Conservation (phyloP, 2,888 invertebrate species). For the Nomada goodeniana region DNA sequence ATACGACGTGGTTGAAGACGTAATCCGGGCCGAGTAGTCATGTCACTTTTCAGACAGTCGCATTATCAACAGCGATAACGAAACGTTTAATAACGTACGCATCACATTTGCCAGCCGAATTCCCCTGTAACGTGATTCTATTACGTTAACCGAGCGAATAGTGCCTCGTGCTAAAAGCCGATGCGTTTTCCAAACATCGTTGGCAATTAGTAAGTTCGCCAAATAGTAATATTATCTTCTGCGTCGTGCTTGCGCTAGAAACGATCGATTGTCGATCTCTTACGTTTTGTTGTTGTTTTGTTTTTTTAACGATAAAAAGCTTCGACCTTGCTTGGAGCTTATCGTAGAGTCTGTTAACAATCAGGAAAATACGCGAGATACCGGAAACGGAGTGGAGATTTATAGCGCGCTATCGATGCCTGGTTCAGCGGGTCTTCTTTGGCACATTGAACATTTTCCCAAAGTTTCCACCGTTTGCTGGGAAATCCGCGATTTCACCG, state of each 20-base stretch:
- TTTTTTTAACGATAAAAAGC: no score
- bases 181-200: no score
- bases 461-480: conserved; percentile 6
- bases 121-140: background rate
- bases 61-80: conserved; percentile 46
- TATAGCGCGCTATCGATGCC: conserved; percentile 1
- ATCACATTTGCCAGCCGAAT: conserved; percentile 15
- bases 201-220: no score
- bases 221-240: background rate
- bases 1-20: conserved; percentile 38
- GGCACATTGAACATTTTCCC: conserved; percentile 7
- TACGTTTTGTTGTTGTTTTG: no score
- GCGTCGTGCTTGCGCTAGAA: background rate
- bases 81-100: background rate
- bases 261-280: no score
- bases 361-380: background rate
- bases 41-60: conserved; percentile 43
- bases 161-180: background rate
- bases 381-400: conserved; percentile 15
- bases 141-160: conserved; percentile 9
- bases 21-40: conserved; percentile 46
- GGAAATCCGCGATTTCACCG: conserved; percentile 51
- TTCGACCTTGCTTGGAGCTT: no score
- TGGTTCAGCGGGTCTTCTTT: background rate
- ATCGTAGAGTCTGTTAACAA: background rate